These are phyloP conservation scores for Gymnoscopelus microlampas DNA, from an alignment of 2,797 vertebrate genomes.

Conservation along the genomic window DNA sequence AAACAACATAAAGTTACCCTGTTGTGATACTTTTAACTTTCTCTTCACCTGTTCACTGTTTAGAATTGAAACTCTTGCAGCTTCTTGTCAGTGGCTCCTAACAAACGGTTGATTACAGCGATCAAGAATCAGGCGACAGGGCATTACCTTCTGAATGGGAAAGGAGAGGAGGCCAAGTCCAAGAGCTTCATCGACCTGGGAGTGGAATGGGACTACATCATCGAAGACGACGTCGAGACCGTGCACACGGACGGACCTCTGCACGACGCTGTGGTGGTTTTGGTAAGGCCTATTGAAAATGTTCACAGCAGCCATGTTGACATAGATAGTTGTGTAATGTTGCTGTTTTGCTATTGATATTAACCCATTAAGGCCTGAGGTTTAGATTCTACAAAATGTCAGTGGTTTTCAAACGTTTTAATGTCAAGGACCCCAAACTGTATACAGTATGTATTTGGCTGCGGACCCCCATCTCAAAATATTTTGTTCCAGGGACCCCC, in stretches of 20 bases:
- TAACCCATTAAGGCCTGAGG: too few relatives aligned
- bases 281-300: constrained; percentile 81
- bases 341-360: too few relatives aligned
- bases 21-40: too few relatives aligned
- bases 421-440: too few relatives aligned
- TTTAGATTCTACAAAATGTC: too few relatives aligned
- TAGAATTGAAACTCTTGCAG: background rate
- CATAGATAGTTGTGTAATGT: too few relatives aligned
- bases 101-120: constrained; percentile 80
- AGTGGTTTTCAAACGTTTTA: too few relatives aligned
- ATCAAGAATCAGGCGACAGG: constrained; percentile 98
- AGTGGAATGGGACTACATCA: constrained; percentile 94
- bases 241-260: constrained; percentile 94
- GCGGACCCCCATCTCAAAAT: too few relatives aligned
- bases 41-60: background rate
- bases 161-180: constrained; percentile 89
- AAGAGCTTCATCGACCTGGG: constrained; percentile 94
- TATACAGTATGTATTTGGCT: too few relatives aligned
- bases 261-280: constrained; percentile 90
- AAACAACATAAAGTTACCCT: too few relatives aligned
- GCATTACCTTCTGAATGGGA: constrained; percentile 95
- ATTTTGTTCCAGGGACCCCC: too few relatives aligned
- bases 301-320: too few relatives aligned
- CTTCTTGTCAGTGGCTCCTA: constrained; percentile 26
- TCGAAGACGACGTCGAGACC: constrained; percentile 89